phyloP scores from a whole-genome alignment of 1,140 invertebrate genomes.

The Protaetia brevitarsis region DNA sequence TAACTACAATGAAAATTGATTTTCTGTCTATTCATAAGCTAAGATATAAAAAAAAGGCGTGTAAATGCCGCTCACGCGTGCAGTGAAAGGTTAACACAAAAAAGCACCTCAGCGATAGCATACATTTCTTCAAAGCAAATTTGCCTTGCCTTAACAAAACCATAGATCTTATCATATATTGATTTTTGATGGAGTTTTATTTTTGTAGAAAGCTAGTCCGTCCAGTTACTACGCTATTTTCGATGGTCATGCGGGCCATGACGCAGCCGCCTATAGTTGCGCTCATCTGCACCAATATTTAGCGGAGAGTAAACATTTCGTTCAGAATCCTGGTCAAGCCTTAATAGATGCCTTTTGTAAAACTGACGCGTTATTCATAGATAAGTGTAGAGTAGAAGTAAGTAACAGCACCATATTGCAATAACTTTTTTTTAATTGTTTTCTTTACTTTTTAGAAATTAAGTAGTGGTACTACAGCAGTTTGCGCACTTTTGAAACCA shows the following conservation, averaged over 20 bases:
- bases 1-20: too few relatives aligned
- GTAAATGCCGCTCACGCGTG: too few relatives aligned
- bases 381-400: conserved; percentile 70
- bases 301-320: conserved; percentile 68
- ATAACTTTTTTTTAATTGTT: not conserved
- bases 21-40: too few relatives aligned
- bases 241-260: conserved; percentile 91
- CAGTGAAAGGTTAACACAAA: too few relatives aligned
- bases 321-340: conserved; percentile 63
- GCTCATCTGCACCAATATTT: conserved; percentile 87
- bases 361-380: conserved; percentile 77
- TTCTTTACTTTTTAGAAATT: conserved; percentile 55
- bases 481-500: conserved; percentile 69
- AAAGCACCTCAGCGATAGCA: too few relatives aligned
- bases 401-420: conserved; percentile 22
- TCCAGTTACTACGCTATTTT: conserved; percentile 90
- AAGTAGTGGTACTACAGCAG: conserved; percentile 82
- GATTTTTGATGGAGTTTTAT: too few relatives aligned
- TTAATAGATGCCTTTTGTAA: conserved; percentile 78
- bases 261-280: conserved; percentile 83
- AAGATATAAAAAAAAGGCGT: too few relatives aligned
- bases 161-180: too few relatives aligned
- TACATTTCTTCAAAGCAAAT: too few relatives aligned
- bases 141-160: too few relatives aligned
- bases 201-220: conserved; percentile 54